phyloP scores from a whole-genome alignment of 2,888 invertebrate genomes.

The Cephus runcator region DNA sequence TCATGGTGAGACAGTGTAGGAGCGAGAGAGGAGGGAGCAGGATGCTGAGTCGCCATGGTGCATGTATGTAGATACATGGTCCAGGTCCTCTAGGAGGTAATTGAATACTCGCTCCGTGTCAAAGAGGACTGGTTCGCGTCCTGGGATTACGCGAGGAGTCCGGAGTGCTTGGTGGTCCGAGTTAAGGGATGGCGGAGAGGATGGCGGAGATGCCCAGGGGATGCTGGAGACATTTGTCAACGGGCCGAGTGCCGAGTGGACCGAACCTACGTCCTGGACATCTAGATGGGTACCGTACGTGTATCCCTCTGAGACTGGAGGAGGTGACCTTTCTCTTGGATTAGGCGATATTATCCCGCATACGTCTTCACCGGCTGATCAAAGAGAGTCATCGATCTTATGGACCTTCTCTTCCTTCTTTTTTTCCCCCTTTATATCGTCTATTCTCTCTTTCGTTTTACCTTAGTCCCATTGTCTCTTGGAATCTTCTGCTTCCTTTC shows the following conservation, averaged over 20 bases:
- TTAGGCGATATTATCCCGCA: constrained; percentile 57
- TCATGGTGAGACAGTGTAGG: background rate
- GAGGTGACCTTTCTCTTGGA: constrained; percentile 44
- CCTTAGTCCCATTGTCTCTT: background rate
- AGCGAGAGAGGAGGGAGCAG: background rate
- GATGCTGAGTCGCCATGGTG: background rate
- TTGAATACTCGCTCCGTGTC: constrained; percentile 50
- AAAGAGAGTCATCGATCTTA: constrained; percentile 30
- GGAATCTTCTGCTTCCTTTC: constrained; percentile 13
- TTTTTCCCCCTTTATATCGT: constrained; percentile 3
- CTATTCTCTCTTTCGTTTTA: constrained; percentile 5
- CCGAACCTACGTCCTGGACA: constrained; percentile 24
- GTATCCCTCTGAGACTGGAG: constrained; percentile 51
- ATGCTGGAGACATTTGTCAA: constrained; percentile 64
- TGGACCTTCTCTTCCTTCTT: background rate
- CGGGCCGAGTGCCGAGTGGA: constrained; percentile 60
- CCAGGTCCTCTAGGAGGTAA: constrained; percentile 42
- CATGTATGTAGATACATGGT: background rate
- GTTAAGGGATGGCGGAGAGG: constrained; percentile 42
- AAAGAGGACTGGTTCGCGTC: constrained; percentile 41
- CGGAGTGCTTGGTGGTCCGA: constrained; percentile 27
- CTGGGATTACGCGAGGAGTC: constrained; percentile 32
- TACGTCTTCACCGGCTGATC: constrained; percentile 53
- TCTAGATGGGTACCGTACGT: constrained; percentile 42
- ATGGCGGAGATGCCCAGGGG: constrained; percentile 48